phyloP scores from a whole-genome alignment of 2,797 vertebrate species.

The Balearica regulorum region DNA sequence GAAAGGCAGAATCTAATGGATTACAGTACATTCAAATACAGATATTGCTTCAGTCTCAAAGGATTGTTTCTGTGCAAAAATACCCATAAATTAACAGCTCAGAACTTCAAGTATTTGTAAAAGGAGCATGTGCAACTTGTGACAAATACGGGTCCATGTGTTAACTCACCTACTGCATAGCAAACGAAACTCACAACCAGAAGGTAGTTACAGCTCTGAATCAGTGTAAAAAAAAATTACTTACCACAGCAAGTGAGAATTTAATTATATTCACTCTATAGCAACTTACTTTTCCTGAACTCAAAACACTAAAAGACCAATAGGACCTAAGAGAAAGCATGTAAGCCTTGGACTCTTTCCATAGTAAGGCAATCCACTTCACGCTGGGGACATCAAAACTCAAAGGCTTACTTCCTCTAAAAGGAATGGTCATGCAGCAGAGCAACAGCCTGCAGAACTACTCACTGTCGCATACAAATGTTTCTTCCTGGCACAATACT shows the following conservation, averaged over 20 bases:
- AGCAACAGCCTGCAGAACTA: constrained; percentile 25
- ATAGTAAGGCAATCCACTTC: background rate
- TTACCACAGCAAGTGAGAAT: background rate
- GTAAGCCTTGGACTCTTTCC: background rate
- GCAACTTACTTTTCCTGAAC: background rate
- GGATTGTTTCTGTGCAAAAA: background rate
- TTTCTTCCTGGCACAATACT: background rate
- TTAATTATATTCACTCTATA: background rate
- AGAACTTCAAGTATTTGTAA: background rate
- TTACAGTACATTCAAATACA: background rate
- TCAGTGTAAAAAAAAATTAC: accelerated
- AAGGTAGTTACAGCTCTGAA: background rate
- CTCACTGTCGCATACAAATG: constrained; percentile 27
- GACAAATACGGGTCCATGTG: background rate
- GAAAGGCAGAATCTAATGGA: background rate
- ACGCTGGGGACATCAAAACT: background rate
- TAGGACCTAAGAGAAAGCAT: background rate
- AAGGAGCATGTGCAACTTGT: background rate
- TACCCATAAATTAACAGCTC: background rate
- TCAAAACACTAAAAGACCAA: background rate
- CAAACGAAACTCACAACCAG: background rate
- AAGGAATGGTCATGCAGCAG: background rate
- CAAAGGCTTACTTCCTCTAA: background rate
- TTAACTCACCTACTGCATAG: background rate
- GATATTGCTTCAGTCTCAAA: background rate